Percentiles rank a stretch among this genome's conserved stretches.
These are phyloP conservation scores for Protaetia brevitarsis DNA, from an alignment of 1,140 invertebrate species.

Conservation along the genomic window DNA sequence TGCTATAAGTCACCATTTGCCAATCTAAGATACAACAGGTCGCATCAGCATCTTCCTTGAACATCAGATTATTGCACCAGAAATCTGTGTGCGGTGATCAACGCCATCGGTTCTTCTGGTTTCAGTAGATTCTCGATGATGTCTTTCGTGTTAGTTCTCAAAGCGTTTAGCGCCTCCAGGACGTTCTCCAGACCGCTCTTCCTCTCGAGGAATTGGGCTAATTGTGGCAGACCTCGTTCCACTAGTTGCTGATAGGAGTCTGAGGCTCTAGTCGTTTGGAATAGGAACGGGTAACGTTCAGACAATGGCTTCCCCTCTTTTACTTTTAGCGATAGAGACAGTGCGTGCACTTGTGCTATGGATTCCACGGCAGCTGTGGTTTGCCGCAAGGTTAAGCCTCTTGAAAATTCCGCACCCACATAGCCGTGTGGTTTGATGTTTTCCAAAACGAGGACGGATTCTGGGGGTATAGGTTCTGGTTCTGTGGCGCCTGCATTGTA, in stretches of 20 bases:
- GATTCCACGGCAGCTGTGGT: conserved; percentile 64
- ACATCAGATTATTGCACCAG: conserved; percentile 78
- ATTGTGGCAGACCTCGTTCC: conserved; percentile 68
- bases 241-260: conserved; percentile 75
- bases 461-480: conserved; percentile 54
- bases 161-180: conserved; percentile 53
- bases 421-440: conserved; percentile 57
- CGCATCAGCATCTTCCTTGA: conserved; percentile 52
- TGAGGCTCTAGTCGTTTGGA: conserved; percentile 70
- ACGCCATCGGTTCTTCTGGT: conserved; percentile 63
- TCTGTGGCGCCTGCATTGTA: conserved; percentile 54
- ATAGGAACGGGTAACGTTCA: conserved; percentile 68
- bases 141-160: conserved; percentile 59
- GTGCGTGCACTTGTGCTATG: conserved; percentile 67
- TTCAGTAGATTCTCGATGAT: conserved; percentile 63
- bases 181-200: conserved; percentile 57
- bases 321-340: conserved; percentile 65
- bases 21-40: conserved; percentile 72
- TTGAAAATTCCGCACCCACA: conserved; percentile 61
- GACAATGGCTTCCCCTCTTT: conserved; percentile 59
- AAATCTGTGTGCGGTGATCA: conserved; percentile 78
- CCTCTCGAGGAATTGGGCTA: conserved; percentile 66
- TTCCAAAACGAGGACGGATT: conserved; percentile 64
- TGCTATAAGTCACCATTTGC: conserved; percentile 79
- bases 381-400: conserved; percentile 64